Percentiles rank a stretch among this genome's conserved stretches.
Evolutionary conservation across 2,113 vertebrate genomes (phyloP).

Genomic region (Ranitomeya imitator): DNA sequence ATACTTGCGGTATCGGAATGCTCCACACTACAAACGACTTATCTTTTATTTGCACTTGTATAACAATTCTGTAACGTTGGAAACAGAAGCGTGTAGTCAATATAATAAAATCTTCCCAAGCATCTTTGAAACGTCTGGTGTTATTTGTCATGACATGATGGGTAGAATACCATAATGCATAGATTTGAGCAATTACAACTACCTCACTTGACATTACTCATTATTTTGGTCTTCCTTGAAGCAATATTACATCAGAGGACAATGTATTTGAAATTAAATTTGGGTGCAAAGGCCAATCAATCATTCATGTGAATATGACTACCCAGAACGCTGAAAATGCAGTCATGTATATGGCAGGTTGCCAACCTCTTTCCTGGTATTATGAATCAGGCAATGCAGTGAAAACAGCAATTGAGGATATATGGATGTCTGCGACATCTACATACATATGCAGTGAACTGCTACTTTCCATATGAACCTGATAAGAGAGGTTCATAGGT

Average conservation of each 20-base stretch:
- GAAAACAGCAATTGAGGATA: neutral
- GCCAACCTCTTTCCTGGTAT: neutral
- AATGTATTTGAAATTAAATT: neutral
- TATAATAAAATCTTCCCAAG: neutral
- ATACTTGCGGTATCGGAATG: no score
- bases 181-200: neutral
- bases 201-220: neutral
- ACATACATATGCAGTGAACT: neutral
- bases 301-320: neutral
- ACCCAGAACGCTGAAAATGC: neutral
- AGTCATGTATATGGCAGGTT: constrained; percentile 3
- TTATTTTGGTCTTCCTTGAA: neutral
- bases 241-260: neutral
- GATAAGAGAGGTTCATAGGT: neutral
- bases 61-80: neutral
- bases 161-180: neutral
- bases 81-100: neutral
- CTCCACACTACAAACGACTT: neutral
- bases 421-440: neutral
- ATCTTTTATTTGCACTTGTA: neutral
- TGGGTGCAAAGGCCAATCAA: neutral
- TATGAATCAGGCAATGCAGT: neutral
- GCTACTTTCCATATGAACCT: neutral
- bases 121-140: neutral
- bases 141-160: neutral